Base-by-base conservation (phyloP, 2,113 vertebrate genomes). In the Pseudorhombus dupliciocellatus region DNA sequence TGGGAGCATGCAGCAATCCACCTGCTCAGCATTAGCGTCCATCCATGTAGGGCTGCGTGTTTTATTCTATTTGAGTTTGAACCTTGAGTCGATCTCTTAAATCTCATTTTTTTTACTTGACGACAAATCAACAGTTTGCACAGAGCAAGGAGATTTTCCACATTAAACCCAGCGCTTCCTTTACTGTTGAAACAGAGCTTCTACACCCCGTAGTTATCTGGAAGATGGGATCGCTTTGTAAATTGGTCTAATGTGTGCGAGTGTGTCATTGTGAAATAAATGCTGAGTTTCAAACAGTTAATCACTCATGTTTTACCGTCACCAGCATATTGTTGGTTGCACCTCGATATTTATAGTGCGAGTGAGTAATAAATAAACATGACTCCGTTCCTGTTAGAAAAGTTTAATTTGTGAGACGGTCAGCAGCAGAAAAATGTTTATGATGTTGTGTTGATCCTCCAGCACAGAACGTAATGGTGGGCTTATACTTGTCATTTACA, bases 21-120 rank as follows among this genome's bases (percentile, higher is more conserved):
- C 30, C 71, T 78, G 67, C 68, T 57, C 70, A 37, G 67, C 74
- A 16, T 1, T 3, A 61, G 42, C 48, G 53, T 61, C 55, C 52
- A 59, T 75, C 63, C 57, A 4, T 67, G 30, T 30, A 5, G 14
- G 24, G 24, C 24, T 28, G n/a, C 25, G 16, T 21, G 24, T 28
- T 26, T 28, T 14, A 28, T n/a, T 50, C 7, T n/a, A 21, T 50
- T 50, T 50, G 46, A 50, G 21, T n/a, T 9, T 8, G 40, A 5
- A 44, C 16, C 40, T 44, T 1, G 24, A 26, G 24, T 6, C 52
- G 14, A 26, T 16, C 24, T 28, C 15, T 21, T 20, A 24, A 28
- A 25, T 25, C 24, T 25, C 10, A 14, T 7, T n/a, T 42, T 50
- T 21, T 53, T 53, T 53, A 53, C 7, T 28, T 26, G 25, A 24